These are phyloP conservation scores for Tetramorium parvispinum DNA, from an alignment of 1,140 invertebrate species.

Conservation along the genomic window DNA sequence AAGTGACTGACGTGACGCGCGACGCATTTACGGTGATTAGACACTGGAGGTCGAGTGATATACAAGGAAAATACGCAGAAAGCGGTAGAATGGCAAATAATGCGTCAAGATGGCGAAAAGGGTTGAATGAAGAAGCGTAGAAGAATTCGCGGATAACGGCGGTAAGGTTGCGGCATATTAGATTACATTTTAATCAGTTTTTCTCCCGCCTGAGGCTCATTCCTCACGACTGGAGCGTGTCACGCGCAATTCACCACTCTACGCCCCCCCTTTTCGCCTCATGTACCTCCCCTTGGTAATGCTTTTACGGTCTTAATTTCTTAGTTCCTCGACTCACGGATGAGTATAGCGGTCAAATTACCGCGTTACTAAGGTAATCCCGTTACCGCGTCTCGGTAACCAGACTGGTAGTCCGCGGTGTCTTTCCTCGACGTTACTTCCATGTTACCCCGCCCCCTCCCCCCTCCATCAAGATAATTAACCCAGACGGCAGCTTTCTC, in stretches of 20 bases:
- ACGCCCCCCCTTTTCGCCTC: background rate
- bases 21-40: slow-evolving; percentile 47
- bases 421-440: slow-evolving; percentile 70
- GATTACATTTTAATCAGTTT: slow-evolving; percentile 77
- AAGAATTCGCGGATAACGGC: slow-evolving; percentile 55
- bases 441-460: slow-evolving; percentile 37
- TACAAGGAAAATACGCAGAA: slow-evolving; percentile 51
- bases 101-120: slow-evolving; percentile 28
- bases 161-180: slow-evolving; percentile 64
- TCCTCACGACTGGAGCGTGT: slow-evolving; percentile 44
- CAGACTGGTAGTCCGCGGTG: slow-evolving; percentile 37
- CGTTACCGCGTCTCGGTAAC: slow-evolving; percentile 67
- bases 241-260: slow-evolving; percentile 51
- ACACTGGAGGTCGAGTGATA: background rate
- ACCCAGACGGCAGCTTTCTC: slow-evolving; percentile 43
- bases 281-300: slow-evolving; percentile 63
- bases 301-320: slow-evolving; percentile 79
- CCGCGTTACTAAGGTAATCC: slow-evolving; percentile 70
- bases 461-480: slow-evolving; percentile 66
- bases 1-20: background rate
- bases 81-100: slow-evolving; percentile 39
- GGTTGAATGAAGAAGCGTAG: slow-evolving; percentile 34
- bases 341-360: slow-evolving; percentile 69
- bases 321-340: slow-evolving; percentile 75
- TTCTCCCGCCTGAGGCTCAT: slow-evolving; percentile 34